These are phyloP conservation scores for Metopia argyrocephala DNA, from an alignment of 2,888 invertebrate genomes.

Conservation along the genomic window DNA sequence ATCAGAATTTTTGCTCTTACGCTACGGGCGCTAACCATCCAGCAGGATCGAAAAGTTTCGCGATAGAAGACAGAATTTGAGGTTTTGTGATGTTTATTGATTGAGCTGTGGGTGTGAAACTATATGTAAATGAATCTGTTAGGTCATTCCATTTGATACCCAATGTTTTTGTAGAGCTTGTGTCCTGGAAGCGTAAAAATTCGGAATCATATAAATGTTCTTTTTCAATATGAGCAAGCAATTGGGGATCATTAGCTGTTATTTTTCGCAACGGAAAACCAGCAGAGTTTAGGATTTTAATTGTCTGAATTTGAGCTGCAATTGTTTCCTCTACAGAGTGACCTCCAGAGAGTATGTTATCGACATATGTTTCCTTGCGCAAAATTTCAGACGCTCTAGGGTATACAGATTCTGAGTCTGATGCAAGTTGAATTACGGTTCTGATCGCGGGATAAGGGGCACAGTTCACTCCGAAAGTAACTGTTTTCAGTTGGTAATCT, in stretches of 20 bases:
- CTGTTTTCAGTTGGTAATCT: too few relatives aligned
- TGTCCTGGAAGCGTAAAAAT: not conserved
- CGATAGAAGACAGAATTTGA: not conserved
- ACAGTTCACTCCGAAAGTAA: too few relatives aligned
- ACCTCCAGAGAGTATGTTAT: not conserved
- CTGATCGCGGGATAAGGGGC: too few relatives aligned
- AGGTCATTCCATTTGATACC: not conserved
- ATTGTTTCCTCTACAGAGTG: too few relatives aligned
- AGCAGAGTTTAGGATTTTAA: too few relatives aligned
- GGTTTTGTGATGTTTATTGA: not conserved
- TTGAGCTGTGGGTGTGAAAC: not conserved
- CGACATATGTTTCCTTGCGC: too few relatives aligned
- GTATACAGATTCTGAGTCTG: too few relatives aligned
- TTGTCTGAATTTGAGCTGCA: too few relatives aligned
- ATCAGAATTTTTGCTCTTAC: not conserved
- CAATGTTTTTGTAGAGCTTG: not conserved
- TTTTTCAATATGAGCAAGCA: too few relatives aligned
- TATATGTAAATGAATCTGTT: not conserved
- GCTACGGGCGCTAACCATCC: not conserved
- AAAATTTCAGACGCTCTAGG: too few relatives aligned
- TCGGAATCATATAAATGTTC: not conserved
- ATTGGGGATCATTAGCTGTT: not conserved
- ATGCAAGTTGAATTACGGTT: constrained; percentile 53
- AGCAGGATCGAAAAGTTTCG: not conserved
- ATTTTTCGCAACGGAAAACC: not conserved